These are phyloP conservation scores for Andrena fulva DNA, from an alignment of 2,888 invertebrate species.

Conservation along the genomic window DNA sequence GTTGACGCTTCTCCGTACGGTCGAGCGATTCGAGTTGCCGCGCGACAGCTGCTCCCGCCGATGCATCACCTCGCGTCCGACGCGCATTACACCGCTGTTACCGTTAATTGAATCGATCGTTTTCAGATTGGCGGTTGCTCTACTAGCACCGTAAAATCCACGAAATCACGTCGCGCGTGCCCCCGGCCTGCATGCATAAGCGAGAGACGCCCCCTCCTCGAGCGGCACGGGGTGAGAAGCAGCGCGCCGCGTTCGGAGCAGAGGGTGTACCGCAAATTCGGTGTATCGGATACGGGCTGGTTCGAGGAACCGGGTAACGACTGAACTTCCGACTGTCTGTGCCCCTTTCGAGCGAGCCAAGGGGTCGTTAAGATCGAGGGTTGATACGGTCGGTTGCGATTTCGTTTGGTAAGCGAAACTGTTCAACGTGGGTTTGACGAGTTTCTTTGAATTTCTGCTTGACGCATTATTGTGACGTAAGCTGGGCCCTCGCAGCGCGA, in stretches of 20 bases:
- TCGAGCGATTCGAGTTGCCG: conserved; percentile 70
- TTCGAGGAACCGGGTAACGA: conserved; percentile 34
- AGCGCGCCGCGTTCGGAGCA: background rate
- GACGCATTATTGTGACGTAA: background rate
- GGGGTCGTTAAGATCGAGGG: background rate
- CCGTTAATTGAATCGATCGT: conserved; percentile 82
- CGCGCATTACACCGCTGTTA: conserved; percentile 76
- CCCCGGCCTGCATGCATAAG: conserved; percentile 37
- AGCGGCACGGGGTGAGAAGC: background rate
- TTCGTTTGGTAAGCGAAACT: background rate
- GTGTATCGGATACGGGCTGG: conserved; percentile 3
- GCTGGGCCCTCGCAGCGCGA: no score
- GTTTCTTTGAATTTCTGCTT: background rate
- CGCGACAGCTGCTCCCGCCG: conserved; percentile 77
- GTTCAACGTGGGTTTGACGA: no score
- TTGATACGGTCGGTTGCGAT: background rate
- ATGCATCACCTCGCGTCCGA: conserved; percentile 73
- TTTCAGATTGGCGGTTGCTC: conserved; percentile 72
- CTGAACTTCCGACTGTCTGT: conserved; percentile 16
- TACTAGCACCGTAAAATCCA: conserved; percentile 50
- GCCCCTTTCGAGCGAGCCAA: background rate
- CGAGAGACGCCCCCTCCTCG: conserved; percentile 1
- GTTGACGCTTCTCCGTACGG: conserved; percentile 74
- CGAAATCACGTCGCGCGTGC: conserved; percentile 46
- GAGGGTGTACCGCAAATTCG: conserved; percentile 40